Evolutionary conservation across 2,888 invertebrate species (phyloP).

Genomic region (Syrista parreyssii): DNA sequence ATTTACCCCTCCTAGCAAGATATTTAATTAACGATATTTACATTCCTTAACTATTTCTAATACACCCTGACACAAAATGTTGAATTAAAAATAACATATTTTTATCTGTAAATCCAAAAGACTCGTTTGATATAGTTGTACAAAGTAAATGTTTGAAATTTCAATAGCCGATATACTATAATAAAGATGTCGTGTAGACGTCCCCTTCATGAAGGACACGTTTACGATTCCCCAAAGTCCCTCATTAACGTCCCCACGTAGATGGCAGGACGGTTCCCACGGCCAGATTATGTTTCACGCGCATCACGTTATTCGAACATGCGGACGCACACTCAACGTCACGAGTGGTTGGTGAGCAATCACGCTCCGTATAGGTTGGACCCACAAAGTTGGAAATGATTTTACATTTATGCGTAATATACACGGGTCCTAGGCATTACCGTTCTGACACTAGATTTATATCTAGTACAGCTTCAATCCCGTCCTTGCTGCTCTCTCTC

Average conservation of each 20-base stretch:
- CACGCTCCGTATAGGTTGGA: neutral
- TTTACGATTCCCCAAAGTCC: conserved; percentile 15
- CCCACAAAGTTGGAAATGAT: conserved; percentile 4
- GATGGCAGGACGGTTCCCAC: conserved; percentile 18
- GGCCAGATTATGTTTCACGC: conserved; percentile 7
- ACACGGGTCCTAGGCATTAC: neutral
- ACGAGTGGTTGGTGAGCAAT: neutral
- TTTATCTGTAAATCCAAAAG: neutral
- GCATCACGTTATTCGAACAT: too few relatives aligned
- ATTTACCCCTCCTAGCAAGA: conserved; percentile 21
- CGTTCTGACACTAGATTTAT: neutral
- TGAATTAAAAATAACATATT: neutral
- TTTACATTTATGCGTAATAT: conserved; percentile 14
- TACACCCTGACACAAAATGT: neutral
- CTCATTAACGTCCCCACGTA: conserved; percentile 16
- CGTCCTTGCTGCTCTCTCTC: neutral
- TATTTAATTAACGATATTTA: conserved; percentile 58
- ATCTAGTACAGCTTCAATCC: neutral
- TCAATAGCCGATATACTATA: conserved; percentile 3
- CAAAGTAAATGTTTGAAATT: neutral
- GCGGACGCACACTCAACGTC: neutral
- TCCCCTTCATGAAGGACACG: conserved; percentile 12
- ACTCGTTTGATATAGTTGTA: neutral
- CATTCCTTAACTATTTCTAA: conserved; percentile 12
- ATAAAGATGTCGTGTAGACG: conserved; percentile 17